Evolutionary conservation across 1,140 invertebrate genomes (phyloP), one percentile per base, ranked within the genome.

Genomic region (Drosophila obscura): DNA sequence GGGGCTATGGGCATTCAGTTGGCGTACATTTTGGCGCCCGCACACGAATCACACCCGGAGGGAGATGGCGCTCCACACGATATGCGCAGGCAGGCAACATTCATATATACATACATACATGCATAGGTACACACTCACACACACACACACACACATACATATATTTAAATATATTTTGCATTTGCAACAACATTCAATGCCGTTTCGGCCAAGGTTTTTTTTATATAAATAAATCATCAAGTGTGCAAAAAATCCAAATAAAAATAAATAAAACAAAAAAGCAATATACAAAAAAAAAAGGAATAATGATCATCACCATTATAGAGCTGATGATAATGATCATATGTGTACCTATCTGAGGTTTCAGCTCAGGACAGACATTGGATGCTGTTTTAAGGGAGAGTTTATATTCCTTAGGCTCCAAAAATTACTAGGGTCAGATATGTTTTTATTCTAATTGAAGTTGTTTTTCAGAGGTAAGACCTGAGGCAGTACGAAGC

Each of bases 1-100:
- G 64, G 69, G 16, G 48, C 73, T 69, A 4, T 49, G 51, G 44
- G 51, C n/a, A 35, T 28, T 57, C 49, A 64, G 80, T 81, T 85
- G 35, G 51, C 16, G 51, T 28, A 61, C 49, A 64, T 87, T 81
- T 85, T 85, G 81, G 81, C 81, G 81, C 81, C 82, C 82, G 81
- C 74, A 53, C 77, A 48, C 61, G 50, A 80, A 69, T 53, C 77
- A 45, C 61, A 55, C 65, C 19, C 19, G 19, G 19, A 46, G 50
- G 19, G 19, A 46, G 50, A 50, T 69, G 44, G 44, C 62, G 43
- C 26, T 24, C 59, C 59, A 35, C 31, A 35, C 9, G 31, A 9
- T n/a, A 49, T 41, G 19, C 57, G 63, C 16, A 53, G 46, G 46
- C 55, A 45, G 11, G 35, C 44, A 19, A 41, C 28, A 8, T 7